Percentiles rank a stretch among this genome's conserved stretches.
Conservation (phyloP, 2,888 invertebrate species). For the Meta bourneti region DNA sequence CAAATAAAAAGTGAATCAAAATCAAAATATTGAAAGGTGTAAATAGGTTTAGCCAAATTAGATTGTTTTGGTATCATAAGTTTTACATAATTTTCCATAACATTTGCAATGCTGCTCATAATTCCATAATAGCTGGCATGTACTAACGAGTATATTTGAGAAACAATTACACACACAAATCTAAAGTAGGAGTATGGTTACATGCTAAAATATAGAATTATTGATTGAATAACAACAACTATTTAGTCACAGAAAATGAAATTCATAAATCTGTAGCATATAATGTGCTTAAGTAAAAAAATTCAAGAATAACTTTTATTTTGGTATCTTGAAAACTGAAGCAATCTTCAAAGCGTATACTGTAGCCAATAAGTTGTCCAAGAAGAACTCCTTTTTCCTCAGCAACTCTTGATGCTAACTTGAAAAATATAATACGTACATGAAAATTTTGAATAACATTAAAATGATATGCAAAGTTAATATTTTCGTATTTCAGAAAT, state of each 20-base stretch:
- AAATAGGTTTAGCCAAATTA: too few species aligned
- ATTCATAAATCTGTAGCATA: neutral
- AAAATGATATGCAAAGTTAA: neutral
- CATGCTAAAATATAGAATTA: too few species aligned
- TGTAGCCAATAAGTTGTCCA: constrained; percentile 91
- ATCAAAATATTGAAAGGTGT: too few species aligned
- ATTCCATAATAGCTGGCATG: neutral
- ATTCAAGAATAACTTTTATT: constrained; percentile 79
- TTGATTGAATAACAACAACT: too few species aligned
- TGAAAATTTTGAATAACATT: constrained; percentile 1
- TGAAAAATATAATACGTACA: constrained; percentile 77
- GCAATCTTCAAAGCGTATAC: constrained; percentile 85
- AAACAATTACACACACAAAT: neutral
- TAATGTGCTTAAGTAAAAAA: neutral
- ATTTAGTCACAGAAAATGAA: too few species aligned
- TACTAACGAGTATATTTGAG: neutral
- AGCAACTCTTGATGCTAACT: constrained; percentile 92
- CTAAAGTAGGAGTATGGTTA: too few species aligned
- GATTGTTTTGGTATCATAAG: too few species aligned
- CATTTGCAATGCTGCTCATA: too few species aligned
- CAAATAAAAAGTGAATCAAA: too few species aligned
- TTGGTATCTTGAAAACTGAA: constrained; percentile 80
- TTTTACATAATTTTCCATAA: too few species aligned
- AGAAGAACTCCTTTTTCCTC: constrained; percentile 90
- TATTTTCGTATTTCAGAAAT: neutral